Evolutionary conservation across 2,888 invertebrate species (phyloP).

Genomic region (Sminthurides aquaticus): DNA sequence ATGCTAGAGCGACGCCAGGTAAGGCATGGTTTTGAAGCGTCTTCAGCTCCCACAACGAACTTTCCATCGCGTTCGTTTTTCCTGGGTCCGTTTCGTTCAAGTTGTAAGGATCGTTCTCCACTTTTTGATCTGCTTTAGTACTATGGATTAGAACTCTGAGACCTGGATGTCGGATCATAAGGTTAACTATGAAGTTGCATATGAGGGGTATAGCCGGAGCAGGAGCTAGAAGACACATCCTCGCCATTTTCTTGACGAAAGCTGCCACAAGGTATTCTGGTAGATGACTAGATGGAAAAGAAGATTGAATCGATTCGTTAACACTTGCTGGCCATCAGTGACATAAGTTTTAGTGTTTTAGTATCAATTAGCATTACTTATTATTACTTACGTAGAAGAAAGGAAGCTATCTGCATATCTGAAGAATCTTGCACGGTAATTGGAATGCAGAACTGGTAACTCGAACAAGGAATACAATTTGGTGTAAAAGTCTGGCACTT

Average conservation of each 20-base stretch:
- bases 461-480: constrained; percentile 92
- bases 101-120: constrained; percentile 68
- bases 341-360: neutral
- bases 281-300: constrained; percentile 65
- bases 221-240: constrained; percentile 74
- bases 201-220: constrained; percentile 69
- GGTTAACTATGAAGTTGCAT: constrained; percentile 74
- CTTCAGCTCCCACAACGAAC: constrained; percentile 87
- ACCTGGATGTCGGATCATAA: constrained; percentile 76
- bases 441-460: constrained; percentile 81
- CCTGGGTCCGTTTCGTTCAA: constrained; percentile 72
- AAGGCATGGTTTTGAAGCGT: constrained; percentile 66
- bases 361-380: neutral
- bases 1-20: constrained; percentile 65
- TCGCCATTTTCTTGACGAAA: constrained; percentile 79
- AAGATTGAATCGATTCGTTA: constrained; percentile 13
- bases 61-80: constrained; percentile 72
- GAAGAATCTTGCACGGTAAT: constrained; percentile 80
- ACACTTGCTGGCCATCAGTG: neutral
- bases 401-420: constrained; percentile 83
- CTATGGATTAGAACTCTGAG: constrained; percentile 49
- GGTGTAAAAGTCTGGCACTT: constrained; percentile 89
- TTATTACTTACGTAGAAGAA: constrained; percentile 69
- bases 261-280: constrained; percentile 86
- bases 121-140: constrained; percentile 23